Evolutionary conservation across 1,140 invertebrate genomes (phyloP), one percentile per base, ranked within the genome.

Genomic region (Leucophenga varia): DNA sequence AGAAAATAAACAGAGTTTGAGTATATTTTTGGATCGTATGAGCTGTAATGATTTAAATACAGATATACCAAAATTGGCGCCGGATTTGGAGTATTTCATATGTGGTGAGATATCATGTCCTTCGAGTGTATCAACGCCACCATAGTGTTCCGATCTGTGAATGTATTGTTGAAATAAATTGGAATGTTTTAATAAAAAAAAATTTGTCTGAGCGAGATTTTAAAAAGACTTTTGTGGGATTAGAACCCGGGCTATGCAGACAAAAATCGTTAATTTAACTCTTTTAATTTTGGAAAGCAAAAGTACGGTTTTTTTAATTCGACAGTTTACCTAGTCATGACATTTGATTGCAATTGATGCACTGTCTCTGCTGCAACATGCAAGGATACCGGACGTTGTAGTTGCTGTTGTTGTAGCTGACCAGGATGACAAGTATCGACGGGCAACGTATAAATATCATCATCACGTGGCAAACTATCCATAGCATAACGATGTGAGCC

Each of bases 21-120:
- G n/a, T n/a, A n/a, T n/a, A 40, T 57, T 25, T 43, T 42, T 40
- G 57, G 36, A 52, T 44, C 43, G 45, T 53, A 44, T 19, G 20
- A 31, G 7, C 8, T 10, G 36, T 38, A 31, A 17, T 22, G 14
- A 13, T 40, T 54, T 36, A 52, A 55, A 74, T 72, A 70, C 61
- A 72, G 70, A 71, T 68, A 65, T 74, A 74, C 64, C 71, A 54
- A 71, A 71, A 51, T 67, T 58, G n/a, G n/a, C n/a, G 49, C 61
- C 55, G 30, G 65, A 71, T 36, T 71, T 71, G 32, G 70, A 73
- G 57, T 65, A 68, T 22, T 68, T 68, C 52, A 72, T 59, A 48
- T 65, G 64, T 19, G 57, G 57, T 41, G 61, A 50, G 7, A 64
- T 40, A 36, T 64, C 69, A 20, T 64, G 69, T 6, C 63, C 59